These are phyloP conservation scores for Julus scandinavius DNA, from an alignment of 2,888 invertebrate genomes.

Conservation along the genomic window DNA sequence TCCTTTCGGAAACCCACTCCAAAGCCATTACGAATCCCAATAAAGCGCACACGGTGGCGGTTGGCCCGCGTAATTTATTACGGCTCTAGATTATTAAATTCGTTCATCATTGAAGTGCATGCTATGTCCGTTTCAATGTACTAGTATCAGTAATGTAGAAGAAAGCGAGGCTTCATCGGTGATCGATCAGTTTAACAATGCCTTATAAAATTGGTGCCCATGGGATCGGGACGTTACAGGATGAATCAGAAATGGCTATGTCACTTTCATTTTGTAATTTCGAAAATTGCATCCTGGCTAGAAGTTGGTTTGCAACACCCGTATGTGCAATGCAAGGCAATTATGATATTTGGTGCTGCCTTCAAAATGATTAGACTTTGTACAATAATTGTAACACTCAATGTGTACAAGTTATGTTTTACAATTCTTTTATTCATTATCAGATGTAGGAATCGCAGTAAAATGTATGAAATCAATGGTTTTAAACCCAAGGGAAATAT, in stretches of 20 bases:
- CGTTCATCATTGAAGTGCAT: neutral
- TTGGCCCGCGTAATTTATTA: constrained; percentile 24
- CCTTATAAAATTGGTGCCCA: neutral
- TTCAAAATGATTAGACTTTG: no score
- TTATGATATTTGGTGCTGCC: no score
- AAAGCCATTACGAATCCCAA: constrained; percentile 38
- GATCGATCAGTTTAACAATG: neutral
- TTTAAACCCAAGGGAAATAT: no score
- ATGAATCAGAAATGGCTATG: neutral
- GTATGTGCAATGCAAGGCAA: no score
- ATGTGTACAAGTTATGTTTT: no score
- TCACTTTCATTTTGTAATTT: no score
- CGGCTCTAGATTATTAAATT: neutral
- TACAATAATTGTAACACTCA: no score
- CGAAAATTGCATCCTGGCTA: no score
- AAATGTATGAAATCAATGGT: no score
- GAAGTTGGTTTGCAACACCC: no score
- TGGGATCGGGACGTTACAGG: neutral
- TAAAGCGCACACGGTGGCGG: neutral
- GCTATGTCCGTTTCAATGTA: neutral
- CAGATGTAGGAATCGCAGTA: no score
- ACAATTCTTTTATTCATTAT: no score
- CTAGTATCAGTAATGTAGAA: neutral
- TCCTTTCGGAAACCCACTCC: neutral
- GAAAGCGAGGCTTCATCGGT: neutral